A percentile compares a stretch with the other conserved stretches of the same genome.
Conservation (phyloP, 2,113 vertebrate genomes). For the Thunnus maccoyii region DNA sequence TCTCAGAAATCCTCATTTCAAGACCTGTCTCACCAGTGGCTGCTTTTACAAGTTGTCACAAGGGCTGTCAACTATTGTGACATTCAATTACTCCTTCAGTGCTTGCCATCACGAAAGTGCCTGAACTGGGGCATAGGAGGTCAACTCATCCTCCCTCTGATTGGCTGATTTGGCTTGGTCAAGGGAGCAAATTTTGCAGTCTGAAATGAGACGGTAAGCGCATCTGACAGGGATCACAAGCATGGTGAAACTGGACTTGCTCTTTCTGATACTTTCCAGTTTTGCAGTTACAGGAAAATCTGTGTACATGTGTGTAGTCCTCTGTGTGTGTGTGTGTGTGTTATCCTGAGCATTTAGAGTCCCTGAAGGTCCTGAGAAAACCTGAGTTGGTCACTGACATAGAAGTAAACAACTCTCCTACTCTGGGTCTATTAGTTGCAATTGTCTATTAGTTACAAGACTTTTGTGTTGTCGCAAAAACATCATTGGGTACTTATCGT, state of each 20-base stretch:
- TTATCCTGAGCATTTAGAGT: neutral
- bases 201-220: constrained; percentile 63
- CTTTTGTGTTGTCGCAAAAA: neutral
- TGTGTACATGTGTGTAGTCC: neutral
- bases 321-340: constrained; percentile 9
- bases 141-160: constrained; percentile 54
- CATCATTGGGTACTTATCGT: neutral
- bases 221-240: constrained; percentile 55
- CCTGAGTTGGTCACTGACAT: neutral
- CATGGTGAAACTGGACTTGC: constrained; percentile 24
- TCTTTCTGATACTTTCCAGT: constrained; percentile 31
- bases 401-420: neutral
- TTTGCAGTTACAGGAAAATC: constrained; percentile 22
- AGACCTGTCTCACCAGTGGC: constrained; percentile 57
- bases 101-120: constrained; percentile 57
- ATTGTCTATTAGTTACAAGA: neutral
- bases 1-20: constrained; percentile 59
- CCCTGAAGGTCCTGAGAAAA: constrained; percentile 11
- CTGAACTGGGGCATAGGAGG: constrained; percentile 49
- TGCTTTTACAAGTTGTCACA: constrained; percentile 66
- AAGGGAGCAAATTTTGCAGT: constrained; percentile 45
- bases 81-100: constrained; percentile 77
- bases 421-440: neutral
- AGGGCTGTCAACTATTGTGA: constrained; percentile 70
- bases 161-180: constrained; percentile 65